These are phyloP conservation scores for Pararge aegeria DNA, from an alignment of 1,140 invertebrate species.

Conservation along the genomic window DNA sequence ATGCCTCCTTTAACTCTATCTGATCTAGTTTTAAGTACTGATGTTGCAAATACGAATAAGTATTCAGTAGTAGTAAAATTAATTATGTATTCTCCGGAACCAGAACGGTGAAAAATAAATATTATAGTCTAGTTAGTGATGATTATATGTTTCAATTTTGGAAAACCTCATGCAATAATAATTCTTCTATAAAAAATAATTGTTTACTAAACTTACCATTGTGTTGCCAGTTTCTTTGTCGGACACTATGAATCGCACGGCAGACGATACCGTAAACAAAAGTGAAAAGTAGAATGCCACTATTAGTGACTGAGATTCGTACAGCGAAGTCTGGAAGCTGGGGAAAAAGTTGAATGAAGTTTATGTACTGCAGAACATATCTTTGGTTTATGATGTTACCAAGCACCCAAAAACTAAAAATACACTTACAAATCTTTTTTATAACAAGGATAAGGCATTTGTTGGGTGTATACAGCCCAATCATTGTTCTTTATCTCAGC, in stretches of 20 bases:
- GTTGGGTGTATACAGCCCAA: conserved; percentile 82
- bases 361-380: neutral
- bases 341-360: conserved; percentile 21
- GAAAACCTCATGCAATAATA: neutral
- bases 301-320: conserved; percentile 83
- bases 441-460: conserved; percentile 85
- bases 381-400: too few relatives aligned
- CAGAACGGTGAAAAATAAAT: too few relatives aligned
- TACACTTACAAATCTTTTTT: conserved; percentile 81
- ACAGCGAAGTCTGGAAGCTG: conserved; percentile 83
- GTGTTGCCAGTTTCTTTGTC: conserved; percentile 84
- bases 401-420: neutral
- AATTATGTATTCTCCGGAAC: too few relatives aligned
- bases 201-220: conserved; percentile 76
- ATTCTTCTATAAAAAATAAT: neutral
- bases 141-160: neutral
- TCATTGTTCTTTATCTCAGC: conserved; percentile 41
- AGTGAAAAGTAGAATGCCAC: conserved; percentile 83
- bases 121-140: neutral
- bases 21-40: too few relatives aligned
- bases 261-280: conserved; percentile 82
- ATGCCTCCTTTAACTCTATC: too few relatives aligned
- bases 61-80: too few relatives aligned
- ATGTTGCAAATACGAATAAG: too few relatives aligned
- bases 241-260: conserved; percentile 82